These are phyloP conservation scores for Aurelia sp. DNA, from an alignment of 30 jellyfish, hydroid and myxozoan genomes.

Conservation along the genomic window DNA sequence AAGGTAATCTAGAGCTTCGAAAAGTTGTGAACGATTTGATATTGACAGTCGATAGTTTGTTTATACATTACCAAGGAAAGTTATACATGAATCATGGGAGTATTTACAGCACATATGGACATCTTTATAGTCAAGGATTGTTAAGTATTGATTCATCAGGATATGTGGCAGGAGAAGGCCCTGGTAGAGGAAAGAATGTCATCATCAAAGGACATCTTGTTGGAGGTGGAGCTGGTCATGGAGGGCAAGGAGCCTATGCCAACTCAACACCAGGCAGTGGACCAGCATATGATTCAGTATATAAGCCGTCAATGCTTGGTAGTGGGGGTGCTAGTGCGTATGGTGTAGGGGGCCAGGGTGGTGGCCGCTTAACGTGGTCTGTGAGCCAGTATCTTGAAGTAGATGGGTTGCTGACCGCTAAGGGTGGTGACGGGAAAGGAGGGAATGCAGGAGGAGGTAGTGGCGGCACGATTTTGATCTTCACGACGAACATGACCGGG, in stretches of 20 bases:
- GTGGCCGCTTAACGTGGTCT: conserved; percentile 67
- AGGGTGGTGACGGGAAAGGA: conserved; percentile 57
- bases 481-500: conserved; percentile 63
- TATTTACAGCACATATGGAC: conserved; percentile 48
- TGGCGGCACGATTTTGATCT: conserved; percentile 50
- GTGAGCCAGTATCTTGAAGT: conserved; percentile 59
- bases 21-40: conserved; percentile 35
- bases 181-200: conserved; percentile 39
- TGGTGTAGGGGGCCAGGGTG: conserved; percentile 69
- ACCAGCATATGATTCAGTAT: conserved; percentile 60
- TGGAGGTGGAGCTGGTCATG: conserved; percentile 78
- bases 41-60: conserved; percentile 29
- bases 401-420: conserved; percentile 56
- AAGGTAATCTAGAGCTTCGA: conserved; percentile 54
- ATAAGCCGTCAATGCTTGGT: conserved; percentile 54
- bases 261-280: conserved; percentile 4
- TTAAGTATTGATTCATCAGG: conserved; percentile 42
- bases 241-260: conserved; percentile 72
- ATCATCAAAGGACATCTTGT: conserved; percentile 3
- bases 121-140: conserved; percentile 59
- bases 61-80: conserved; percentile 61
- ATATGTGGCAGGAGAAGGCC: conserved; percentile 18
- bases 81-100: conserved; percentile 58
- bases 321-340: conserved; percentile 66
- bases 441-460: conserved; percentile 81